Conservation (phyloP, 2,113 vertebrate genomes). For the Rynchops niger region DNA sequence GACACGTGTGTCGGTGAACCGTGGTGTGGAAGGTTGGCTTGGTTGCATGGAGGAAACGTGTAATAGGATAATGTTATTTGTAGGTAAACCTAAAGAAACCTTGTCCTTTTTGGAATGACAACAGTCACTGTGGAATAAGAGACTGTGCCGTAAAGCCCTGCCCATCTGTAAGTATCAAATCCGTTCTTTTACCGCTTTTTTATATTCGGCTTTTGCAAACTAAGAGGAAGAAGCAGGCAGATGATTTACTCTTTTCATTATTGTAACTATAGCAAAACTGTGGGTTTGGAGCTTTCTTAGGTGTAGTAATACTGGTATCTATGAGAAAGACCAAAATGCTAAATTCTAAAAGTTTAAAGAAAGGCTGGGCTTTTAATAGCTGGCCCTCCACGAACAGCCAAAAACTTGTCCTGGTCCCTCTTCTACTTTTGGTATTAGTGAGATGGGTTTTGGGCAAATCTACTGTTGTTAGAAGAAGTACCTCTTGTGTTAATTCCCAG, state of each 20-base stretch:
- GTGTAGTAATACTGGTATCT: not conserved
- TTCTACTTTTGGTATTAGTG: not conserved
- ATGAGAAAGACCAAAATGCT: not conserved
- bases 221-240: not conserved
- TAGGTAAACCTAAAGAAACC: constrained; percentile 91
- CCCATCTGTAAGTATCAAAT: constrained; percentile 79
- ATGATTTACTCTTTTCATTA: not conserved
- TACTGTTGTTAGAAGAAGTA: not conserved
- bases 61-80: not conserved
- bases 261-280: not conserved
- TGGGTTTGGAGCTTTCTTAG: not conserved
- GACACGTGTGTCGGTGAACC: not conserved
- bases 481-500: not conserved
- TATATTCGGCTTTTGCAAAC: not conserved
- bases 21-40: not conserved
- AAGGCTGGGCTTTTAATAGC: not conserved
- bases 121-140: constrained; percentile 83
- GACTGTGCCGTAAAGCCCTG: constrained; percentile 90
- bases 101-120: constrained; percentile 90
- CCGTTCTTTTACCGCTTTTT: not conserved
- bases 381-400: not conserved
- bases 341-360: not conserved
- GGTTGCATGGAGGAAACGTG: not conserved
- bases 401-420: not conserved
- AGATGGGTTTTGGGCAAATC: not conserved